Conservation (phyloP, 2,888 invertebrate species). For the Drosophila prostipennis region DNA sequence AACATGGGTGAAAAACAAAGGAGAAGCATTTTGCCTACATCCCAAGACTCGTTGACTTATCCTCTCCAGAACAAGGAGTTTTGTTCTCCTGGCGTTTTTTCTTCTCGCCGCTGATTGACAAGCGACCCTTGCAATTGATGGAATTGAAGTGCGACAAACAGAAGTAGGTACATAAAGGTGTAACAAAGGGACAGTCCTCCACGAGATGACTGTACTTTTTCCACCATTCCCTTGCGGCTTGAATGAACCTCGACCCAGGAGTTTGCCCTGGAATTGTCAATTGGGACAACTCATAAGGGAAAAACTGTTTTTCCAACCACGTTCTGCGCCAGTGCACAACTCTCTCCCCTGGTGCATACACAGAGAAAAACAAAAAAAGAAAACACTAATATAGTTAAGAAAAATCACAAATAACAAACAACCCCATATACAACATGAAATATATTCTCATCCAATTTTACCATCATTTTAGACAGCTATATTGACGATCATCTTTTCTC, state of each 20-base stretch:
- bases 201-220: constrained; percentile 68
- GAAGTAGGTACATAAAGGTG: constrained; percentile 22
- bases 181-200: constrained; percentile 29
- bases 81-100: constrained; percentile 2
- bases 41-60: constrained; percentile 48
- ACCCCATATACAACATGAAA: too few relatives aligned
- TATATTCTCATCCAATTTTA: too few relatives aligned
- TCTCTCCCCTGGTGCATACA: constrained; percentile 22
- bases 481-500: too few relatives aligned
- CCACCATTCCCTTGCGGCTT: constrained; percentile 6
- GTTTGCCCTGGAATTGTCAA: constrained; percentile 65
- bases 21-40: constrained; percentile 27
- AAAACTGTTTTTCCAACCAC: constrained; percentile 70
- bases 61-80: constrained; percentile 23
- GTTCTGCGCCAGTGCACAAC: constrained; percentile 70
- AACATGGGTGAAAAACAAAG: constrained; percentile 18
- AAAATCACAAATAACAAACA: too few relatives aligned
- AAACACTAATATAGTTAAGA: not conserved
- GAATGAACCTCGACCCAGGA: constrained; percentile 9
- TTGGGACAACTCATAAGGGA: constrained; percentile 66
- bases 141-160: constrained; percentile 52
- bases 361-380: not conserved
- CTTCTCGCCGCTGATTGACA: constrained; percentile 53
- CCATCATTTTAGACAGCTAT: too few relatives aligned
- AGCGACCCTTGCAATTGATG: constrained; percentile 54